Conservation (phyloP, 2,888 invertebrate species). For the Listrodromus nycthemerus region DNA sequence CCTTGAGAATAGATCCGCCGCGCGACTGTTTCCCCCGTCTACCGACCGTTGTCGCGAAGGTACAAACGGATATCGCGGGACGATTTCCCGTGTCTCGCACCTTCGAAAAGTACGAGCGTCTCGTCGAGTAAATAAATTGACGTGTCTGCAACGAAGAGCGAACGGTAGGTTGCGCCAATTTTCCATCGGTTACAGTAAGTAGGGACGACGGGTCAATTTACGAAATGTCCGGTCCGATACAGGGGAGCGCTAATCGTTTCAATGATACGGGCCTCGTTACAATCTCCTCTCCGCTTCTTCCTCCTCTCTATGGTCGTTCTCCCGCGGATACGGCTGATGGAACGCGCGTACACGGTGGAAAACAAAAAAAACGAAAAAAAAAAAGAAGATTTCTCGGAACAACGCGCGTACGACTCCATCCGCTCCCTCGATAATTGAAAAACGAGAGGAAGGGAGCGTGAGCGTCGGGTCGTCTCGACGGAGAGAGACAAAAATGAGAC, state of each 20-base stretch:
- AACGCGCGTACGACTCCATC: not conserved
- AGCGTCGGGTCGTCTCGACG: no score
- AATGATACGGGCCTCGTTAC: slow-evolving; percentile 80
- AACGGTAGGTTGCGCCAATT: slow-evolving; percentile 63
- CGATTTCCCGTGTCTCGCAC: not conserved
- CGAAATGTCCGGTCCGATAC: slow-evolving; percentile 82
- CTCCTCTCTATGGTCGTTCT: not conserved
- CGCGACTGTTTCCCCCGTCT: not conserved
- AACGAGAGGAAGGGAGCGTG: no score
- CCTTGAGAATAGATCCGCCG: no score
- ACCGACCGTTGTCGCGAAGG: not conserved
- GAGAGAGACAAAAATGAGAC: no score
- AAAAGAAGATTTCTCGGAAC: not conserved
- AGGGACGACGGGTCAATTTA: slow-evolving; percentile 82
- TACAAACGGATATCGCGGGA: no score
- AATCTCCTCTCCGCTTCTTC: slow-evolving; percentile 14
- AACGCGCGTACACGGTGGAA: not conserved
- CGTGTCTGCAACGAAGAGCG: not conserved
- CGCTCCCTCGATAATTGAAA: slow-evolving; percentile 9
- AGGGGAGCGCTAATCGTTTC: slow-evolving; percentile 82
- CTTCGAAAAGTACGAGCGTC: slow-evolving; percentile 33
- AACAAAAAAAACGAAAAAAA: not conserved
- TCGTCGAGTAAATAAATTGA: not conserved
- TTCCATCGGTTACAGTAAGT: slow-evolving; percentile 47
- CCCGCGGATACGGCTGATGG: not conserved